Evolutionary conservation across 2,113 vertebrate species (phyloP).

Genomic region (Lepidothrix coronata): DNA sequence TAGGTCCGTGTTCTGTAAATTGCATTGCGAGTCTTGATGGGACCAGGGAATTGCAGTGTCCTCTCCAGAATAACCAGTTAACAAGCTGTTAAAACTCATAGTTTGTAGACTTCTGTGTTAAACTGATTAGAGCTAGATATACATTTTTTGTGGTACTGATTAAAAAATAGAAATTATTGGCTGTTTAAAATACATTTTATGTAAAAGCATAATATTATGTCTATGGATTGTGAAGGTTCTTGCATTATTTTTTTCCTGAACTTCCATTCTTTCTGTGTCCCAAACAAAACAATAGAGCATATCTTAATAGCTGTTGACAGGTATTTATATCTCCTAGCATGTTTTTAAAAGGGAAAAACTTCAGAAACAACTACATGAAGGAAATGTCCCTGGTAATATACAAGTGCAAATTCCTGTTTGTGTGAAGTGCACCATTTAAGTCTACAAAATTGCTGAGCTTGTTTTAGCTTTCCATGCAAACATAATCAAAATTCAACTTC

Average conservation of each 20-base stretch:
- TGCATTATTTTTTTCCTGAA: background rate
- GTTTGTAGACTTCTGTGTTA: background rate
- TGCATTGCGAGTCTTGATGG: background rate
- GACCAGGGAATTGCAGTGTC: background rate
- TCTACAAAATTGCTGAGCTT: background rate
- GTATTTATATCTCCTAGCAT: background rate
- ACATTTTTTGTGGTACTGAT: background rate
- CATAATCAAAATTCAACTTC: background rate
- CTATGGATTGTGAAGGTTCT: background rate
- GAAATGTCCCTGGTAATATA: background rate
- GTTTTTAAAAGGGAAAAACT: background rate
- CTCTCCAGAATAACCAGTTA: background rate
- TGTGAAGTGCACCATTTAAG: background rate
- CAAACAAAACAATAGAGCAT: background rate
- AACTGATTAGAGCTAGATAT: background rate
- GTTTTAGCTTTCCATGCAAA: background rate
- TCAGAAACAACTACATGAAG: background rate
- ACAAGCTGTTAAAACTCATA: background rate
- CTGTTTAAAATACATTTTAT: background rate
- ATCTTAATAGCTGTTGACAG: background rate
- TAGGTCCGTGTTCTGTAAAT: accelerated
- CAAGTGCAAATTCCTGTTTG: background rate
- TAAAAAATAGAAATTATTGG: background rate
- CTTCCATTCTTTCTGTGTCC: background rate
- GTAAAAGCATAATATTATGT: background rate